phyloP scores from a whole-genome alignment of 1,140 invertebrate species.

The Drosophila micromelanica region DNA sequence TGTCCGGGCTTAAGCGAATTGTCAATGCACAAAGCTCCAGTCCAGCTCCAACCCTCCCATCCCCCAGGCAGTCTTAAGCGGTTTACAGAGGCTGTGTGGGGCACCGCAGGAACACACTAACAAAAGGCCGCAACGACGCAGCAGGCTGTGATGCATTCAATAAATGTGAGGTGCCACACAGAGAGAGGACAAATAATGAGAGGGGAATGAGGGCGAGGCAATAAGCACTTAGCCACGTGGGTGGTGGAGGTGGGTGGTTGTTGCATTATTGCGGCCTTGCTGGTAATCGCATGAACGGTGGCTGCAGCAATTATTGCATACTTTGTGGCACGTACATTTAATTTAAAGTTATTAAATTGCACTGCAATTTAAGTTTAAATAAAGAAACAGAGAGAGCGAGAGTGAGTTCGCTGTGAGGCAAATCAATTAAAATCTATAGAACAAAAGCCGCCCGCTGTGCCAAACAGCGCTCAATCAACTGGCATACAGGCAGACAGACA shows the following conservation, averaged over 20 bases:
- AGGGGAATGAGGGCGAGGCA: not conserved
- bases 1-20: constrained; percentile 24
- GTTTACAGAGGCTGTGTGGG: not conserved
- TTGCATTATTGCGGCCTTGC: constrained; percentile 7
- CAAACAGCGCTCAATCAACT: constrained; percentile 69
- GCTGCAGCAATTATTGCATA: constrained; percentile 74
- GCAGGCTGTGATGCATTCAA: constrained; percentile 23
- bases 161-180: constrained; percentile 1
- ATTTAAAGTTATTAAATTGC: constrained; percentile 73
- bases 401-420: constrained; percentile 22
- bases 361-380: constrained; percentile 31
- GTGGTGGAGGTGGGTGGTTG: constrained; percentile 1
- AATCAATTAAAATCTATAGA: constrained; percentile 76
- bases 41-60: too few relatives aligned
- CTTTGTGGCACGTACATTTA: constrained; percentile 72
- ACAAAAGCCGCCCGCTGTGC: constrained; percentile 60
- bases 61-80: constrained; percentile 33
- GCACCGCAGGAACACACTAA: not conserved
- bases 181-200: not conserved
- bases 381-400: not conserved
- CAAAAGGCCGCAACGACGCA: constrained; percentile 1
- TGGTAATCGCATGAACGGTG: constrained; percentile 3
- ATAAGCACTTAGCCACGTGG: not conserved
- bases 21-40: constrained; percentile 31
- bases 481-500: not conserved